Percentiles rank a stretch among this genome's conserved stretches.
These are phyloP conservation scores for Neolamprologus tretocephalus DNA, from an alignment of 2,113 vertebrate species.

Conservation along the genomic window DNA sequence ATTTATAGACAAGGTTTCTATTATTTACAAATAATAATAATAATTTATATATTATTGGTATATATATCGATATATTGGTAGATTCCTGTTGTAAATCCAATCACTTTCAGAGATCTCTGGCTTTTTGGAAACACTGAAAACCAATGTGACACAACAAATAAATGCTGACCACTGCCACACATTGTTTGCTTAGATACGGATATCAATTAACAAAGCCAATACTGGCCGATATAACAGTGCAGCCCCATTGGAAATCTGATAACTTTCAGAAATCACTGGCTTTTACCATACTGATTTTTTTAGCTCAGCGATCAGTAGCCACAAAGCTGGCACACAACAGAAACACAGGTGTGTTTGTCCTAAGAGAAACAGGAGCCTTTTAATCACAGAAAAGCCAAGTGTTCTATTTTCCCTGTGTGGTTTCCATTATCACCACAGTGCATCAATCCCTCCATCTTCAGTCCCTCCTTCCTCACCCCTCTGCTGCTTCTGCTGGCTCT, in stretches of 20 bases:
- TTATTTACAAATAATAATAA: not conserved
- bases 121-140: not conserved
- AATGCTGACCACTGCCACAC: not conserved
- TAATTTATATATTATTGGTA: too few species aligned
- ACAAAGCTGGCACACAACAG: not conserved
- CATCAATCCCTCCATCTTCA: constrained; percentile 15
- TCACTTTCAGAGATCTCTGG: not conserved
- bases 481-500: not conserved
- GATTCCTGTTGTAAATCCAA: not conserved
- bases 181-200: not conserved
- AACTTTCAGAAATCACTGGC: not conserved
- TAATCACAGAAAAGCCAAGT: constrained; percentile 48
- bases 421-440: constrained; percentile 49
- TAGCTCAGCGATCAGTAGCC: not conserved
- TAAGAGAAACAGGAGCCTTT: constrained; percentile 31
- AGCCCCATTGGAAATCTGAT: not conserved
- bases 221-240: not conserved
- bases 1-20: not conserved
- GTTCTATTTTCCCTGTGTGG: constrained; percentile 32
- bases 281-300: not conserved
- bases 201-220: not conserved
- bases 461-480: constrained; percentile 4
- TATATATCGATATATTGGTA: not conserved
- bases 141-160: not conserved
- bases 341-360: not conserved